These are phyloP conservation scores for Meteorus cinctellus DNA, from an alignment of 2,888 invertebrate species.

Conservation along the genomic window DNA sequence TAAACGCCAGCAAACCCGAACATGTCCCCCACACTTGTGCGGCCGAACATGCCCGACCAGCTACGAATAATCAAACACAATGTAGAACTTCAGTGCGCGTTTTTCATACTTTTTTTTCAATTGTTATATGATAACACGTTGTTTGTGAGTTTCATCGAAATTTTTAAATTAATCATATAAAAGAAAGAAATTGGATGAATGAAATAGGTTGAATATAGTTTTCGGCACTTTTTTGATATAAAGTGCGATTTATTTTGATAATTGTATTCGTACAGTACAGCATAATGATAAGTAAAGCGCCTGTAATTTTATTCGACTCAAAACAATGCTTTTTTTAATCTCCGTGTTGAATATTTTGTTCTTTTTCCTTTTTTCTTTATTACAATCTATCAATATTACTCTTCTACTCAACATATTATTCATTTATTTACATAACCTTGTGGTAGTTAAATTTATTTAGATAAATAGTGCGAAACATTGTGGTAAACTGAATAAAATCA, in stretches of 20 bases:
- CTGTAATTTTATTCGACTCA: conserved; percentile 58
- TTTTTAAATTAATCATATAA: background rate
- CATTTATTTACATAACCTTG: background rate
- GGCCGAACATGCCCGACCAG: conserved; percentile 42
- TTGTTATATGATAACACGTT: no score
- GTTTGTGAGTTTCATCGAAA: no score
- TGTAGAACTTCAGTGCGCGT: no score
- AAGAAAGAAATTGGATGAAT: background rate
- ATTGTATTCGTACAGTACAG: conserved; percentile 47
- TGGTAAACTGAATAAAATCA: conserved; percentile 58
- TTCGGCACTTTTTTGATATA: conserved; percentile 56
- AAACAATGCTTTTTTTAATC: conserved; percentile 56
- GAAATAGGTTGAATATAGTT: conserved; percentile 33
- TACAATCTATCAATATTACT: background rate
- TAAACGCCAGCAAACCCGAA: conserved; percentile 57
- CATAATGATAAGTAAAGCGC: conserved; percentile 60
- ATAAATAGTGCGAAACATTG: conserved; percentile 49
- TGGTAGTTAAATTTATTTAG: background rate
- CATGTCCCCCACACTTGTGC: conserved; percentile 55
- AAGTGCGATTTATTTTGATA: conserved; percentile 66
- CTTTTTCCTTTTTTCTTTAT: background rate
- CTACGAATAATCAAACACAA: conserved; percentile 28
- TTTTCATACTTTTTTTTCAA: no score
- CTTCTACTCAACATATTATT: background rate
- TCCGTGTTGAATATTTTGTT: background rate